Evolutionary conservation across 2,113 vertebrate species (phyloP), one percentile per base, ranked within the genome.

Genomic region (Malaclemys terrapin): DNA sequence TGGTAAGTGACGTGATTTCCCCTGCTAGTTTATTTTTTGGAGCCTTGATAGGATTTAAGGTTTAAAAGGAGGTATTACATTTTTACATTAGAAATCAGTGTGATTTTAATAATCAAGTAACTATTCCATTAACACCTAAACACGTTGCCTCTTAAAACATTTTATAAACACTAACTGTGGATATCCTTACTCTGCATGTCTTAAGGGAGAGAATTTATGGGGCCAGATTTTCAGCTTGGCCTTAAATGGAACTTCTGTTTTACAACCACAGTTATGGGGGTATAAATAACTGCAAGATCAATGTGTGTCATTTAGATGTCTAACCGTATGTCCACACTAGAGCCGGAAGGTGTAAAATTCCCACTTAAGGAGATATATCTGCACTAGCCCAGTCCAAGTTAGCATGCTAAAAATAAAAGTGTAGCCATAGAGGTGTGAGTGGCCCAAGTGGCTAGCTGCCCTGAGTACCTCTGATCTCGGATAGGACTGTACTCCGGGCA

Each of bases 1-100:
- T 94, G 95, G 95, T 95, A 93, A 94, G 90, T 38, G 65, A 72
- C 10, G 1, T 25, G 69, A 96, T 97, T 97, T 97, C 12, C 94
- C 95, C 94, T 95, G 84, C 96, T 96, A 82, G 85, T 95, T 91
- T 8, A 2, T 91, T 87, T 35, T 62, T 0, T 82, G 95, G 94
- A 95, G 96, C 87, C 92, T 93, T 94, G 92, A 96, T 91, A 96
- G 54, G 93, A 89, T 54, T 1, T 96, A 96, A 0, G 87, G 92
- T 97, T 97, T 97, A 91, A 94, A 97, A 88, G 92, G 89, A 93
- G 87, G 96, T 90, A 78, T 4, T 3, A 82, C 6, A 65, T 84
- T 6, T 4, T 80, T 92, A 84, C 1, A 2, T 89, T 94, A 89
- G 80, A 96, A 97, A 92, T 91, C 85, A 89, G 93, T 59, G 49